Evolutionary conservation across 2,797 vertebrate genomes (phyloP).

Genomic region (Phrynocephalus forsythii): DNA sequence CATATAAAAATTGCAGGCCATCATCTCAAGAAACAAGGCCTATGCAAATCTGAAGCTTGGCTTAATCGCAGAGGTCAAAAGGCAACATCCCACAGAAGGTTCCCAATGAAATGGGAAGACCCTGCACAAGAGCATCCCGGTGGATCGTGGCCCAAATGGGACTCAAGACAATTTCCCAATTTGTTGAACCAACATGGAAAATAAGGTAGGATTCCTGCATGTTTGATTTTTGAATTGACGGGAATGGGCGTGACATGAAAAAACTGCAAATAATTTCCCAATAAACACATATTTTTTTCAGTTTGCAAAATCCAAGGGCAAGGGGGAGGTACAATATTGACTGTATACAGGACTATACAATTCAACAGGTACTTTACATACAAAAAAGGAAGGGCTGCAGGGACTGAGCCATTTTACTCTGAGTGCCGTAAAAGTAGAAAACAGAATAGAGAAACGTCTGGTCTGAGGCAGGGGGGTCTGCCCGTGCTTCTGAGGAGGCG

Average conservation of each 20-base stretch:
- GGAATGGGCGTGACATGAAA: constrained; percentile 67
- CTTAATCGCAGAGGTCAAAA: neutral
- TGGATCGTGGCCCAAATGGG: neutral
- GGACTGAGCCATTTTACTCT: constrained; percentile 56
- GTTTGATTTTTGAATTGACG: constrained; percentile 75
- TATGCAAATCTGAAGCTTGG: neutral
- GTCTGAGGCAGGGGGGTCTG: constrained; percentile 46
- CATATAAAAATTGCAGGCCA: neutral
- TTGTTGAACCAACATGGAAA: constrained; percentile 25
- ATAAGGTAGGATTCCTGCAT: constrained; percentile 57
- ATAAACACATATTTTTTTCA: constrained; percentile 76
- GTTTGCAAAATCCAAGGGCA: neutral
- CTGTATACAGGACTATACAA: constrained; percentile 85
- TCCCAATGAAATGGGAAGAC: neutral
- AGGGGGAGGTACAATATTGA: constrained; percentile 80
- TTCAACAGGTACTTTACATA: constrained; percentile 81
- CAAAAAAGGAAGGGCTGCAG: constrained; percentile 66
- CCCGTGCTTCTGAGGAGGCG: constrained; percentile 49
- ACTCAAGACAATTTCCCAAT: constrained; percentile 12
- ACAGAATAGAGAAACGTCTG: constrained; percentile 69
- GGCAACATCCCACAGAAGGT: neutral
- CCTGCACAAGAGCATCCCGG: neutral
- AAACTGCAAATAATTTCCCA: constrained; percentile 76
- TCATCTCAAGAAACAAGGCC: neutral
- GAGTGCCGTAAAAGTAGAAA: constrained; percentile 58